Conservation (phyloP, 2,797 vertebrate genomes). For the Pteronotus mesoamericanus region DNA sequence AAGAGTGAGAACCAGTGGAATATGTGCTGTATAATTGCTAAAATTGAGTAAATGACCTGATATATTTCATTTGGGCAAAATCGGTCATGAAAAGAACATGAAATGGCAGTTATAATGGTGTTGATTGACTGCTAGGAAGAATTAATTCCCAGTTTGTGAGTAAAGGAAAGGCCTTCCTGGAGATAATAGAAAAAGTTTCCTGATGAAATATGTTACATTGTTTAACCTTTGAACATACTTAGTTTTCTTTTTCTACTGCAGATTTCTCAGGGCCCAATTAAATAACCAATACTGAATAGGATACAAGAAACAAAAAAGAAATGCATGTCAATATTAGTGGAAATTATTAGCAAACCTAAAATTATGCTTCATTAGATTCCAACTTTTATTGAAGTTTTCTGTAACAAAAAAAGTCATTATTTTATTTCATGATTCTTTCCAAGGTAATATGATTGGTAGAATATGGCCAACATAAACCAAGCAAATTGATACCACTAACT, state of each 20-base stretch:
- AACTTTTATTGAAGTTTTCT: neutral
- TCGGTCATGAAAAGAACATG: neutral
- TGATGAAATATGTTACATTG: neutral
- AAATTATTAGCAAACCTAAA: neutral
- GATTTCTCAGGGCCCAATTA: neutral
- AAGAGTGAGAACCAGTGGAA: neutral
- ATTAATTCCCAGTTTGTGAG: neutral
- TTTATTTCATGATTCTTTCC: neutral
- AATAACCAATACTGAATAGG: neutral
- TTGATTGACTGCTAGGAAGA: neutral
- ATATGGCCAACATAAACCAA: neutral
- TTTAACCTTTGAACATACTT: neutral
- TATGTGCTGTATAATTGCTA: neutral
- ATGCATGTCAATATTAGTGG: neutral
- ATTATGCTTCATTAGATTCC: neutral
- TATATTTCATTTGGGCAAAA: neutral
- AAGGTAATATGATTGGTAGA: neutral
- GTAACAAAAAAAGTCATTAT: neutral
- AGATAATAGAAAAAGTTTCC: neutral
- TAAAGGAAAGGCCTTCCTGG: neutral
- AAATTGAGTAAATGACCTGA: neutral
- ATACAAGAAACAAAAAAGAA: neutral
- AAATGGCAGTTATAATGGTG: neutral
- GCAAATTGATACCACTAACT: neutral
- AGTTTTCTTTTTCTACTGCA: neutral